Percentiles rank a stretch among this genome's conserved stretches.
These are phyloP conservation scores for Tragopan temminckii DNA, from an alignment of 2,797 vertebrate genomes.

Conservation along the genomic window DNA sequence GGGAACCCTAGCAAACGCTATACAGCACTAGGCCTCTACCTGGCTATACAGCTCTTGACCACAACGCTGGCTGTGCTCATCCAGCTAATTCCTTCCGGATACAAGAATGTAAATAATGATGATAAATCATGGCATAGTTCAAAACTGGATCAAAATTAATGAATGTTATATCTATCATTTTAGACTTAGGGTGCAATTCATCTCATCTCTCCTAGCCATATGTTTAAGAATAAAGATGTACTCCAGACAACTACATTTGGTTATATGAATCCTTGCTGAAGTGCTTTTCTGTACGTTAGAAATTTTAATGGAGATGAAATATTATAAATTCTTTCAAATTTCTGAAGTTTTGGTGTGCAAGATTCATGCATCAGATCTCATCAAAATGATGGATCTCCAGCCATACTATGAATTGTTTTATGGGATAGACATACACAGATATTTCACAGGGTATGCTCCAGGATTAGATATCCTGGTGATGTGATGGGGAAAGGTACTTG, in stretches of 20 bases:
- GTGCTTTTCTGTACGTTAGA: neutral
- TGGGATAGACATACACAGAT: neutral
- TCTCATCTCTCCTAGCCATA: neutral
- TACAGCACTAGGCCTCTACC: too few species aligned
- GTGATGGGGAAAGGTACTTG: neutral
- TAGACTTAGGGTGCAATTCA: neutral
- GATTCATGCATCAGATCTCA: neutral
- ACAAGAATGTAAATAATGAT: neutral
- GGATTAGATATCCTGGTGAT: neutral
- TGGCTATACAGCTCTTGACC: too few species aligned
- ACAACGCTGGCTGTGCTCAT: too few species aligned
- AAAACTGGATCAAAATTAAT: neutral
- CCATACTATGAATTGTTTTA: accelerated
- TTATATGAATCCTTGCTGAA: neutral
- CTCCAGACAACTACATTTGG: neutral
- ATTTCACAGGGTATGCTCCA: neutral
- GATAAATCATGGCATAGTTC: neutral
- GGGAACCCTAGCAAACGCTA: too few species aligned
- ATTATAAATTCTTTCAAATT: neutral
- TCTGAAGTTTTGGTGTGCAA: neutral
- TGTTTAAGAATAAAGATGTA: neutral
- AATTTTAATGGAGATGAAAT: neutral
- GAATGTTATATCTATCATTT: neutral
- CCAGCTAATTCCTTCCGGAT: too few species aligned
- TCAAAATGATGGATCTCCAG: neutral